Evolutionary conservation across 2,797 vertebrate species (phyloP).

Genomic region (Semaprochilodus insignis): DNA sequence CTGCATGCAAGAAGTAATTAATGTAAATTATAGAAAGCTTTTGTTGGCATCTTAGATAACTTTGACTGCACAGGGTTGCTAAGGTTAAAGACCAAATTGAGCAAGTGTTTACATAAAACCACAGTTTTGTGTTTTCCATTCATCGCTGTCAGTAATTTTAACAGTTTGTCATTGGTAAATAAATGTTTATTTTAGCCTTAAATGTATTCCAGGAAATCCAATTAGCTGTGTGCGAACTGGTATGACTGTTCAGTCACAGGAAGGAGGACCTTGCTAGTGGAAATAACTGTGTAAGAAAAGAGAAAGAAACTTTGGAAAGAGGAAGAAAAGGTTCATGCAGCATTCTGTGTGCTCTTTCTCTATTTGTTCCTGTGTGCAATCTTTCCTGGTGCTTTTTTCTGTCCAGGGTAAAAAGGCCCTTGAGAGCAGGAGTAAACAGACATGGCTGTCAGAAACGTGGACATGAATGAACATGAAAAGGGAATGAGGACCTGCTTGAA

Average conservation of each 20-base stretch:
- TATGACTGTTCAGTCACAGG: neutral
- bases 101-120: neutral
- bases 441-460: conserved; percentile 16
- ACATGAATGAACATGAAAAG: conserved; percentile 36
- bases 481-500: conserved; percentile 6
- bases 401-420: conserved; percentile 32
- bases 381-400: neutral
- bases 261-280: neutral
- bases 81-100: neutral
- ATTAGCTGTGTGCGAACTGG: conserved; percentile 21
- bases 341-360: conserved; percentile 18
- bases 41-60: neutral
- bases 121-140: neutral
- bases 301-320: neutral
- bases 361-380: conserved; percentile 5
- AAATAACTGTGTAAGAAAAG: conserved; percentile 30
- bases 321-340: conserved; percentile 8
- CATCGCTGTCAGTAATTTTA: neutral
- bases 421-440: conserved; percentile 11
- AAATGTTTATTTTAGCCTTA: neutral
- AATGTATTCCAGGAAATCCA: conserved; percentile 15
- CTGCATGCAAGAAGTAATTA: neutral
- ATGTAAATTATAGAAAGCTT: neutral
- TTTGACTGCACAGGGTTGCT: neutral
- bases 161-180: neutral